These are phyloP conservation scores for Eristalis intricaria DNA, from an alignment of 2,888 invertebrate genomes.

Conservation along the genomic window DNA sequence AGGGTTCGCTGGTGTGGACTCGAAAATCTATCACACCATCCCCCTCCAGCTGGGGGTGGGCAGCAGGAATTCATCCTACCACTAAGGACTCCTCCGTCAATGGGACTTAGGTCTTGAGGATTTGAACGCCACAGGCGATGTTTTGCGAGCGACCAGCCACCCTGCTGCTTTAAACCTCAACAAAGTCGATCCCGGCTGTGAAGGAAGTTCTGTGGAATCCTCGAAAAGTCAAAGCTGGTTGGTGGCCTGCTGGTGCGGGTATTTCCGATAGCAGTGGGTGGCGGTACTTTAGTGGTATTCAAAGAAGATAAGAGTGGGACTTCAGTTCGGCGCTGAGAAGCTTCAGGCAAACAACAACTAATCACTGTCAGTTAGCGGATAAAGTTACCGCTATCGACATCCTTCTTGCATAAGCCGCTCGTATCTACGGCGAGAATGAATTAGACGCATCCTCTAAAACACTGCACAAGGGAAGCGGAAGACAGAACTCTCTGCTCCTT, in stretches of 20 bases:
- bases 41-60: background rate
- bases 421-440: conserved; percentile 42
- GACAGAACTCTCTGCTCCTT: background rate
- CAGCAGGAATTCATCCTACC: background rate
- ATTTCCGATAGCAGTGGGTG: background rate
- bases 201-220: background rate
- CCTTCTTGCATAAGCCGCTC: conserved; percentile 51
- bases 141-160: background rate
- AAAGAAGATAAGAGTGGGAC: conserved; percentile 21
- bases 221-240: background rate
- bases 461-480: conserved; percentile 2
- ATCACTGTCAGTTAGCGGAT: conserved; percentile 69
- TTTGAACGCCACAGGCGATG: conserved; percentile 27
- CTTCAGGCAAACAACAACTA: conserved; percentile 58
- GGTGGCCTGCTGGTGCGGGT: background rate
- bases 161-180: background rate
- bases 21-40: background rate
- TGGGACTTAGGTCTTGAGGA: conserved; percentile 12
- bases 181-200: background rate
- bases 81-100: conserved; percentile 22
- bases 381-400: conserved; percentile 67
- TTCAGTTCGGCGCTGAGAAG: background rate
- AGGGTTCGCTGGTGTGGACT: background rate
- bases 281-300: conserved; percentile 23
- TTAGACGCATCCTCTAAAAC: conserved; percentile 58